These are phyloP conservation scores for Trissolcus basalis DNA, from an alignment of 1,140 invertebrate species.

Conservation along the genomic window DNA sequence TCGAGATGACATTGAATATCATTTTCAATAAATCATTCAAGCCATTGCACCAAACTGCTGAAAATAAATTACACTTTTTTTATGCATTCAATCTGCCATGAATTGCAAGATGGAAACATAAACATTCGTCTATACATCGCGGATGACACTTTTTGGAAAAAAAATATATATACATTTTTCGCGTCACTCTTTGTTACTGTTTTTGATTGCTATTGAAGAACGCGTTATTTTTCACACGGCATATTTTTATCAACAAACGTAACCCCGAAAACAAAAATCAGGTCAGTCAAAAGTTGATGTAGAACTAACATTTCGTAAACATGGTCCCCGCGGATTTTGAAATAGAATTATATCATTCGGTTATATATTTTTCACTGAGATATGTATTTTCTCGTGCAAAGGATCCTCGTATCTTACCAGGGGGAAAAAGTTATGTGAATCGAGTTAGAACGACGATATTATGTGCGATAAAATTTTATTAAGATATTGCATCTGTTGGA, in stretches of 20 bases:
- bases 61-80: conserved; percentile 38
- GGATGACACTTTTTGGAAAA: conserved; percentile 2
- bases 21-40: conserved; percentile 44
- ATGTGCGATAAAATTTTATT: conserved; percentile 4
- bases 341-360: conserved; percentile 9
- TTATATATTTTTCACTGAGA: conserved; percentile 8
- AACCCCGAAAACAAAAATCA: background rate
- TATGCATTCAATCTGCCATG: conserved; percentile 31
- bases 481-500: conserved; percentile 3
- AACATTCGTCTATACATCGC: conserved; percentile 5
- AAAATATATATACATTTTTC: background rate
- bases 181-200: background rate
- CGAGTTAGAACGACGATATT: conserved; percentile 2
- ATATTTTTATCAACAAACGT: too few relatives aligned
- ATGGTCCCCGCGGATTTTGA: conserved; percentile 1
- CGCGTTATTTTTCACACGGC: too few relatives aligned
- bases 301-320: conserved; percentile 2
- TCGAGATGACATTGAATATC: conserved; percentile 33
- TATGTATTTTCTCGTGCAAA: conserved; percentile 12
- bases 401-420: conserved; percentile 5
- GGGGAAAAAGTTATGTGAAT: conserved; percentile 13
- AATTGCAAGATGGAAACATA: conserved; percentile 30
- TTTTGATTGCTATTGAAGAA: too few relatives aligned
- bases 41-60: conserved; percentile 27
- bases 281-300: background rate